A percentile compares a stretch with the other conserved stretches of the same genome.
Evolutionary conservation across 2,888 invertebrate species (phyloP).

Genomic region (Sericinus montela): DNA sequence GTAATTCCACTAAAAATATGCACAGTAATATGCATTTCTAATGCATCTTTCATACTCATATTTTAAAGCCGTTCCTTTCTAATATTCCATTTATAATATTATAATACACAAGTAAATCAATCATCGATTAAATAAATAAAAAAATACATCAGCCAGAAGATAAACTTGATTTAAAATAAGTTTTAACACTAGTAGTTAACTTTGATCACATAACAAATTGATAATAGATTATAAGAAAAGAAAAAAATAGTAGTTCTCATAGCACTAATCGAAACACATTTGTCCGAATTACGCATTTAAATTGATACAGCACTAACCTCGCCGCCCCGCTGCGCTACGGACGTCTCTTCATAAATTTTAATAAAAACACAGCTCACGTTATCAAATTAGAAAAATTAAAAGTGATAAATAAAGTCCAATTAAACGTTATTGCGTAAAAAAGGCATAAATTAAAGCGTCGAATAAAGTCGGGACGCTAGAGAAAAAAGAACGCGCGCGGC

Average conservation of each 20-base stretch:
- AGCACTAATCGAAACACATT: constrained; percentile 54
- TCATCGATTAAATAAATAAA: neutral
- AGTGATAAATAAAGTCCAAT: constrained; percentile 77
- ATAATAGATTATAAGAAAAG: constrained; percentile 6
- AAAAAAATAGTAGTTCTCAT: constrained; percentile 6
- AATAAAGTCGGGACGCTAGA: constrained; percentile 37
- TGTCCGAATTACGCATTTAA: constrained; percentile 62
- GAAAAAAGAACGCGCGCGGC: constrained; percentile 5
- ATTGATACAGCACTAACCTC: constrained; percentile 57
- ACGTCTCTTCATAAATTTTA: constrained; percentile 62
- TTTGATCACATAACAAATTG: constrained; percentile 9
- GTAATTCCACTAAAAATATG: too few species aligned
- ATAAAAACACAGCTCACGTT: constrained; percentile 57
- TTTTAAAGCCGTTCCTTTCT: too few species aligned
- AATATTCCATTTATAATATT: too few species aligned
- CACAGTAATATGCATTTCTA: too few species aligned
- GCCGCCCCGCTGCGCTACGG: constrained; percentile 24
- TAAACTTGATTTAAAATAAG: too few species aligned
- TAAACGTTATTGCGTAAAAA: constrained; percentile 78
- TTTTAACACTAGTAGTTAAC: neutral
- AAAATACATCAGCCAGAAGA: too few species aligned
- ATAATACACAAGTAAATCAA: too few species aligned
- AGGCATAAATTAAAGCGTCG: constrained; percentile 73
- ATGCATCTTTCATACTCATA: too few species aligned
- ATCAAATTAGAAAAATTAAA: constrained; percentile 79